Percentiles rank a stretch among this genome's conserved stretches.
phyloP scores from a whole-genome alignment of 1,140 invertebrate species.

The Drosophila rufa region DNA sequence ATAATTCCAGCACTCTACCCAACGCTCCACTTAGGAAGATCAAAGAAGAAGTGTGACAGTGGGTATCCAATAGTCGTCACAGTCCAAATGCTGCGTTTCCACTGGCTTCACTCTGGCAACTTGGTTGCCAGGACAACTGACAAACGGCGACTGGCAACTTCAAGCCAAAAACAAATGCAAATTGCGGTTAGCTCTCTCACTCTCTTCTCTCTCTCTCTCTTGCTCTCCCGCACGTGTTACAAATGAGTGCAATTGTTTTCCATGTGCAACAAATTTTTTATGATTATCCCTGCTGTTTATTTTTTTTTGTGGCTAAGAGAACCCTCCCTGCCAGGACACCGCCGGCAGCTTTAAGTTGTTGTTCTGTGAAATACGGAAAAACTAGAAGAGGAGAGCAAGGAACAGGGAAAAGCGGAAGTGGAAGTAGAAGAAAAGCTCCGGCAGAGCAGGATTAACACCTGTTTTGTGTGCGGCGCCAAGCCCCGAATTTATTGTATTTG shows the following conservation, averaged over 20 bases:
- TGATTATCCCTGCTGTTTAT: slow-evolving; percentile 46
- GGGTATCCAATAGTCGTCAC: neutral
- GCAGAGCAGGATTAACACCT: slow-evolving; percentile 72
- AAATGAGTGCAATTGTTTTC: slow-evolving; percentile 76
- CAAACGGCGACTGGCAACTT: slow-evolving; percentile 71
- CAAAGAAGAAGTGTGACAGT: too few relatives aligned
- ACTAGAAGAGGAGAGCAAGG: neutral
- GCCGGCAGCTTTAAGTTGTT: slow-evolving; percentile 48
- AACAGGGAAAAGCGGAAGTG: neutral
- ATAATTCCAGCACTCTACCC: too few relatives aligned
- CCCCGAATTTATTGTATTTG: slow-evolving; percentile 79
- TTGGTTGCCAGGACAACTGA: slow-evolving; percentile 69
- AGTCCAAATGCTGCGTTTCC: neutral
- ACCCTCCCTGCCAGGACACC: slow-evolving; percentile 5
- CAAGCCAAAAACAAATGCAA: slow-evolving; percentile 72
- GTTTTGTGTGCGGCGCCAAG: slow-evolving; percentile 73
- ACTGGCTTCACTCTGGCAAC: slow-evolving; percentile 33
- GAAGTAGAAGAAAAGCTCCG: slow-evolving; percentile 29
- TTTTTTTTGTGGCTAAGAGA: slow-evolving; percentile 6
- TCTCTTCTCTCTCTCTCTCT: slow-evolving; percentile 8
- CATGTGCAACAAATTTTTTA: slow-evolving; percentile 72
- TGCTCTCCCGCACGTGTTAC: slow-evolving; percentile 30
- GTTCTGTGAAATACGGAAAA: slow-evolving; percentile 21
- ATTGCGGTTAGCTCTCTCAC: slow-evolving; percentile 35
- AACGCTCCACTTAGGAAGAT: too few relatives aligned